Conservation (phyloP, 1,140 invertebrate species). For the Ips typographus region DNA sequence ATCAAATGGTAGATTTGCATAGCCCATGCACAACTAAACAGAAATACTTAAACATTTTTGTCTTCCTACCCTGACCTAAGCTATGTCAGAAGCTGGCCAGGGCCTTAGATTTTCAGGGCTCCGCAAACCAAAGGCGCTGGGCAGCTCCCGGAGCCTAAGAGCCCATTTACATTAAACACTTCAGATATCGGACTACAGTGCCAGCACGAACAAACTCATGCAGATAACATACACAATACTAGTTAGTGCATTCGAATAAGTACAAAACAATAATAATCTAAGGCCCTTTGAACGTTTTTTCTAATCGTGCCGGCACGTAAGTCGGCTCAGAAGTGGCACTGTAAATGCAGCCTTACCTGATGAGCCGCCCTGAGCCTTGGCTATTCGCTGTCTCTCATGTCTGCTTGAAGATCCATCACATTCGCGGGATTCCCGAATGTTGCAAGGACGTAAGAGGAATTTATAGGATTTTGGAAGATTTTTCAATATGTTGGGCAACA, state of each 20-base stretch:
- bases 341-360: slow-evolving; percentile 38
- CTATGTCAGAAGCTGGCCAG: slow-evolving; percentile 45
- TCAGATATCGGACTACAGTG: slow-evolving; percentile 22
- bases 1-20: not conserved
- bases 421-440: not conserved
- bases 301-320: slow-evolving; percentile 22
- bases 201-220: slow-evolving; percentile 26
- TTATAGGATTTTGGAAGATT: not conserved
- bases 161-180: slow-evolving; percentile 40
- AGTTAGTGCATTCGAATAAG: not conserved
- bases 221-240: slow-evolving; percentile 4
- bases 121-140: slow-evolving; percentile 53
- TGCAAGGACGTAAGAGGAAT: not conserved
- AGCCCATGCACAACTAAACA: not conserved
- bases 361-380: slow-evolving; percentile 35
- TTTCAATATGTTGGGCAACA: no score
- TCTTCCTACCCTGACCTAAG: slow-evolving; percentile 37
- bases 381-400: slow-evolving; percentile 19
- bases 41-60: slow-evolving; percentile 1
- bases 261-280: not conserved
- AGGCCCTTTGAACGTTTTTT: not conserved
- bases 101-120: slow-evolving; percentile 49
- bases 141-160: slow-evolving; percentile 50
- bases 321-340: slow-evolving; percentile 27
- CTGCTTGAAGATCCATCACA: slow-evolving; percentile 17